phyloP scores from a whole-genome alignment of 2,797 vertebrate genomes.

The Micrastur ruficollis region DNA sequence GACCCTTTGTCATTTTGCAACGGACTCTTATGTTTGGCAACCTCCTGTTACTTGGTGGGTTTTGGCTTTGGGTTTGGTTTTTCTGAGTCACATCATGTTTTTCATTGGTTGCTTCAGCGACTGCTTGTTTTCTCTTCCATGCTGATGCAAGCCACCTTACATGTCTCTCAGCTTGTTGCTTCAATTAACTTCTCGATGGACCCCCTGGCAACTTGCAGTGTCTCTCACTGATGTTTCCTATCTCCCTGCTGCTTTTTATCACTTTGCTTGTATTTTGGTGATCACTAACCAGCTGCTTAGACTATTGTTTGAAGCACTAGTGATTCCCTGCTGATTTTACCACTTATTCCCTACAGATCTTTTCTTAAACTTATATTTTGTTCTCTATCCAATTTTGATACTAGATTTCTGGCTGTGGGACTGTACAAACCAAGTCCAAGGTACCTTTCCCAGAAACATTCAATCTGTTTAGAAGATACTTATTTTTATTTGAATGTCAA shows the following conservation, averaged over 20 bases:
- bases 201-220: slow-evolving; percentile 12
- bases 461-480: neutral
- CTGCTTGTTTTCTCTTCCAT: slow-evolving; percentile 7
- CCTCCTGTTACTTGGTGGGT: neutral
- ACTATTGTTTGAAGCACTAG: slow-evolving; percentile 40
- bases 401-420: neutral
- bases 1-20: neutral
- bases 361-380: slow-evolving; percentile 57
- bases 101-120: neutral
- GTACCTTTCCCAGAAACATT: neutral
- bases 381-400: slow-evolving; percentile 51
- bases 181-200: slow-evolving; percentile 70
- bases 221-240: slow-evolving; percentile 45
- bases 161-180: slow-evolving; percentile 52
- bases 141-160: slow-evolving; percentile 1
- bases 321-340: slow-evolving; percentile 65
- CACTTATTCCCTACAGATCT: slow-evolving; percentile 53
- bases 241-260: slow-evolving; percentile 54
- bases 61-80: neutral
- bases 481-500: neutral
- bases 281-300: slow-evolving; percentile 37
- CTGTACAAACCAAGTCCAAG: neutral
- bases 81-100: neutral
- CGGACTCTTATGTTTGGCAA: neutral
- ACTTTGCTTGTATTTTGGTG: slow-evolving; percentile 30